Conservation (phyloP, 2,888 invertebrate species). For the Eilema griseolum region DNA sequence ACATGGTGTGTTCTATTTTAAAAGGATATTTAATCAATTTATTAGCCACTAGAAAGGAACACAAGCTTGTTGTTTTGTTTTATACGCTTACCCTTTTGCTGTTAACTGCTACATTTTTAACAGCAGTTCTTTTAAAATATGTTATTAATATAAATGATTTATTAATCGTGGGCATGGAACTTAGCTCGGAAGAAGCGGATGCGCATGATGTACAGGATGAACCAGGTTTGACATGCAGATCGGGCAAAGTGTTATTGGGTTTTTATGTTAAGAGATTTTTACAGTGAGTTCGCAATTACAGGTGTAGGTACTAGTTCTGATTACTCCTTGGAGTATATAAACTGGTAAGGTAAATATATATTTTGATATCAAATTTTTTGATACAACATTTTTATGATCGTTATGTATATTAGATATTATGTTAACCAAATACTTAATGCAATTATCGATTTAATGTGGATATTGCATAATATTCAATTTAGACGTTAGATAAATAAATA, state of each 20-base stretch:
- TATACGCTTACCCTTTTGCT: background rate
- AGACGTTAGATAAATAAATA: constrained; percentile 37
- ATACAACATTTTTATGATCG: too few relatives aligned
- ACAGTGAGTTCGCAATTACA: background rate
- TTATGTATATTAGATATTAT: too few relatives aligned
- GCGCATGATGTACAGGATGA: background rate
- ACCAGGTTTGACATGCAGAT: background rate
- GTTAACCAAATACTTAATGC: too few relatives aligned
- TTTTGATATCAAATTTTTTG: too few relatives aligned
- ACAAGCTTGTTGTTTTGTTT: background rate
- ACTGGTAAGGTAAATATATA: too few relatives aligned
- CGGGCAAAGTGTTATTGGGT: background rate
- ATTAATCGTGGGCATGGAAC: too few relatives aligned
- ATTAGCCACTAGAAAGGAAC: background rate
- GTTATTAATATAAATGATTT: background rate
- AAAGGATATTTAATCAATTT: background rate
- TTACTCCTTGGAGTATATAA: too few relatives aligned
- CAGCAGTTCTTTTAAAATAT: background rate
- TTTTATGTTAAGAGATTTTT: background rate
- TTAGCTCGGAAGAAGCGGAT: too few relatives aligned
- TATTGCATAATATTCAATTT: constrained; percentile 5
- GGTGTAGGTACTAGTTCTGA: too few relatives aligned
- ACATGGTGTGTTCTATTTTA: constrained; percentile 35
- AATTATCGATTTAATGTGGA: background rate
- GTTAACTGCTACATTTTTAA: background rate